Conservation (phyloP, 2,797 vertebrate genomes). For the Myotis pilosus region DNA sequence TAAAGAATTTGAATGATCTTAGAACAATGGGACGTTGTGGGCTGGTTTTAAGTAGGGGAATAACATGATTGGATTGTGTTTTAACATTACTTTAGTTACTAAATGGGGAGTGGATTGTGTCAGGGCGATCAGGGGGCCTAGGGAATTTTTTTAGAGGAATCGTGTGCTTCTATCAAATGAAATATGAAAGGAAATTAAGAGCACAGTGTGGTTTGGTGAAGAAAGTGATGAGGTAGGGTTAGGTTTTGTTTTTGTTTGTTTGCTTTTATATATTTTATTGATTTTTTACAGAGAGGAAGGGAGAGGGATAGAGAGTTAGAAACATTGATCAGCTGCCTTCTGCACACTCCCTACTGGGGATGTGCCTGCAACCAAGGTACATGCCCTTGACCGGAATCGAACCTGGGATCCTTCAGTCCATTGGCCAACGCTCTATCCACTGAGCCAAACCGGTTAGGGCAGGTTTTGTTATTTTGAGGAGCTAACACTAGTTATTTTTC, state of each 20-base stretch:
- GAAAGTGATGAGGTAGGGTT: not conserved
- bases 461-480: not conserved
- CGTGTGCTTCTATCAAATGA: not conserved
- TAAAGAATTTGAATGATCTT: slow-evolving; percentile 32
- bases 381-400: too few relatives aligned
- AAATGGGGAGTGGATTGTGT: not conserved
- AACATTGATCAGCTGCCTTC: too few relatives aligned
- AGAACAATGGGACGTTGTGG: not conserved
- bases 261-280: too few relatives aligned
- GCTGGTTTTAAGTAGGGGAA: slow-evolving; percentile 29
- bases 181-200: slow-evolving; percentile 39
- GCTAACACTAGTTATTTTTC: not conserved
- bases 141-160: not conserved
- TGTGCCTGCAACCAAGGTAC: too few relatives aligned
- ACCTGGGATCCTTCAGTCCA: too few relatives aligned
- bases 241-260: not conserved
- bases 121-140: not conserved
- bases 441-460: too few relatives aligned
- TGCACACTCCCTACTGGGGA: too few relatives aligned
- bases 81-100: not conserved
- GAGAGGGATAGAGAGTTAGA: too few relatives aligned
- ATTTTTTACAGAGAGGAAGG: too few relatives aligned
- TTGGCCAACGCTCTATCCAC: too few relatives aligned
- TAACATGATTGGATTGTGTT: slow-evolving; percentile 15
- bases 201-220: not conserved